Evolutionary conservation across 2,797 vertebrate genomes (phyloP).

Genomic region (Stomatorhinus walkeri): DNA sequence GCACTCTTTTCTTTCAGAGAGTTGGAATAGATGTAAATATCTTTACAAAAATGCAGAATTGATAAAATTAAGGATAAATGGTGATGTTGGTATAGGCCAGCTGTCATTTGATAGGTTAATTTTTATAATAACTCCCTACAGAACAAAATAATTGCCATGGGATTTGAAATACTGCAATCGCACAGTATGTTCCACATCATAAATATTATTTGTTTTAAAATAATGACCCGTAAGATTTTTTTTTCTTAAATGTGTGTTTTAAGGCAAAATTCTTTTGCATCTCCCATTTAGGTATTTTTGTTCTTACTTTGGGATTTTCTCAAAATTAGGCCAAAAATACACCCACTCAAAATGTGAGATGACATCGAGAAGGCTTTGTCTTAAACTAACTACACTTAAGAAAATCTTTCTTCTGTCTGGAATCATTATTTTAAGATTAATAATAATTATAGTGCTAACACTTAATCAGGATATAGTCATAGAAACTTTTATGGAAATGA

Average conservation of each 20-base stretch:
- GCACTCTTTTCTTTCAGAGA: background rate
- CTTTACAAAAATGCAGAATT: background rate
- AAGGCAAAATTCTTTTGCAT: slow-evolving; percentile 42
- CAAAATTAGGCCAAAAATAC: slow-evolving; percentile 49
- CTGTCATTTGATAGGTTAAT: background rate
- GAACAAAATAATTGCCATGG: background rate
- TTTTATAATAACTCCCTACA: background rate
- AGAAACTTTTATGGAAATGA: background rate
- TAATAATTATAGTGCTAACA: slow-evolving; percentile 28
- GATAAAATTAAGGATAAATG: background rate
- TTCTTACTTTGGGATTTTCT: slow-evolving; percentile 43
- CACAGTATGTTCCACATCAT: background rate
- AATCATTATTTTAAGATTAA: slow-evolving; percentile 39
- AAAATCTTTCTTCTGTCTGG: slow-evolving; percentile 40
- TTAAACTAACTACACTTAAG: slow-evolving; percentile 20
- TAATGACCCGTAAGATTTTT: slow-evolving; percentile 45
- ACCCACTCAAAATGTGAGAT: slow-evolving; percentile 29
- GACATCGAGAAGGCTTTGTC: slow-evolving; percentile 19
- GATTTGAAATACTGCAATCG: slow-evolving; percentile 13
- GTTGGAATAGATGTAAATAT: background rate
- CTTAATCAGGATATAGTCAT: background rate
- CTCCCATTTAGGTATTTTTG: slow-evolving; percentile 42
- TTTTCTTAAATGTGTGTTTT: slow-evolving; percentile 29
- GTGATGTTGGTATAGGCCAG: background rate
- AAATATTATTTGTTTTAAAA: slow-evolving; percentile 27